Conservation (phyloP, 2,888 invertebrate genomes). For the Hylaea fasciaria region DNA sequence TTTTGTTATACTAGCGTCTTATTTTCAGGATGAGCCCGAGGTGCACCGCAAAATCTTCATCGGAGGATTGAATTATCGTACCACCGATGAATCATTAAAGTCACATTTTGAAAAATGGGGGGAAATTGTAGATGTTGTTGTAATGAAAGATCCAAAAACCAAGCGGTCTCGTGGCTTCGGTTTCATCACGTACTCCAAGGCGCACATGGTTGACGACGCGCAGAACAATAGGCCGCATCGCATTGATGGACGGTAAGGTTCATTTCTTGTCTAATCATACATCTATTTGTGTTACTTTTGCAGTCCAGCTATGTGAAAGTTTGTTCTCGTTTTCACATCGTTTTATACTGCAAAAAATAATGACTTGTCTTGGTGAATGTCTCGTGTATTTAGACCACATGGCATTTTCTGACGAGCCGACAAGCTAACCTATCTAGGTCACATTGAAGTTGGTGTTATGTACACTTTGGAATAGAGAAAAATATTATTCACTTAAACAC, state of each 20-base stretch:
- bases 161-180: constrained; percentile 98
- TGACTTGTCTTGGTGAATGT: constrained; percentile 80
- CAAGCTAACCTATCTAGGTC: constrained; percentile 29
- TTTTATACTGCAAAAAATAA: constrained; percentile 75
- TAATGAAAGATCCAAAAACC: constrained; percentile 98
- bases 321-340: constrained; percentile 69
- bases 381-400: constrained; percentile 60
- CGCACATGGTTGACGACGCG: constrained; percentile 98
- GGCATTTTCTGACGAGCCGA: constrained; percentile 80
- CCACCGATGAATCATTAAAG: constrained; percentile 96
- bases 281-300: constrained; percentile 41
- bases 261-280: background rate
- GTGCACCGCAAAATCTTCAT: constrained; percentile 97
- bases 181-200: constrained; percentile 97
- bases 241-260: constrained; percentile 91
- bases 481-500: too few species aligned
- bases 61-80: constrained; percentile 97
- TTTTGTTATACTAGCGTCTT: constrained; percentile 73
- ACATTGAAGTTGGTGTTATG: background rate
- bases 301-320: constrained; percentile 79
- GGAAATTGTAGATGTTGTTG: constrained; percentile 97
- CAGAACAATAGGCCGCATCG: constrained; percentile 95
- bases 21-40: constrained; percentile 89
- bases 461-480: too few species aligned
- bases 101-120: constrained; percentile 99